Percentiles rank a stretch among this genome's conserved stretches.
Conservation (phyloP, 2,113 vertebrate genomes). For the Rhinolophus sinicus region DNA sequence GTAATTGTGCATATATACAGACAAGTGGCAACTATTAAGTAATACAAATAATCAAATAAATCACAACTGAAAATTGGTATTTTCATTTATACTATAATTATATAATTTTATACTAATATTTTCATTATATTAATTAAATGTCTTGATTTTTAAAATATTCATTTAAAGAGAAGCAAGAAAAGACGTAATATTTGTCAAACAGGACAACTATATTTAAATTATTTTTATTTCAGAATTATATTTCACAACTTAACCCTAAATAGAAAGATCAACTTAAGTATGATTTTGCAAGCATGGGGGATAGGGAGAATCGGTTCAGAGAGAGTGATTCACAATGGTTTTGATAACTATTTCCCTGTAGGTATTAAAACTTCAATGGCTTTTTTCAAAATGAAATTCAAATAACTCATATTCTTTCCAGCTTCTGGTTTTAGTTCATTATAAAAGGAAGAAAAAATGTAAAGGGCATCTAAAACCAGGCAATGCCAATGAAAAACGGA, state of each 20-base stretch:
- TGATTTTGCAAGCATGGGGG: background rate
- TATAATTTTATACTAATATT: background rate
- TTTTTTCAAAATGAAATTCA: conserved; percentile 42
- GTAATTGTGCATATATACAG: background rate
- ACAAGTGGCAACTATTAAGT: background rate
- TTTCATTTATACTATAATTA: background rate
- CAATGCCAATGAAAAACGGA: conserved; percentile 14
- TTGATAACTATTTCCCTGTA: conserved; percentile 39
- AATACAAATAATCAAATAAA: conserved; percentile 3
- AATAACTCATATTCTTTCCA: conserved; percentile 48
- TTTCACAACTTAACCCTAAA: background rate
- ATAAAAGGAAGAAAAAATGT: conserved; percentile 31
- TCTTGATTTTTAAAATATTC: conserved; percentile 31
- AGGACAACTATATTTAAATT: background rate
- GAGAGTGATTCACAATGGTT: conserved; percentile 7
- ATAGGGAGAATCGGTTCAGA: background rate
- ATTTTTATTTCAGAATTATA: conserved; percentile 21
- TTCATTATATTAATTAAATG: background rate
- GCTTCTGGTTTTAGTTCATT: conserved; percentile 56
- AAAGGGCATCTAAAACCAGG: conserved; percentile 35
- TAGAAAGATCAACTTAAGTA: background rate
- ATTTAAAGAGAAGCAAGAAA: conserved; percentile 16
- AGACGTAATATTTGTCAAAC: background rate
- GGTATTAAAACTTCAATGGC: conserved; percentile 32
- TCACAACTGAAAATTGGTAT: background rate